phyloP scores from a whole-genome alignment of 2,888 invertebrate species.

The Cosmia trapezina region DNA sequence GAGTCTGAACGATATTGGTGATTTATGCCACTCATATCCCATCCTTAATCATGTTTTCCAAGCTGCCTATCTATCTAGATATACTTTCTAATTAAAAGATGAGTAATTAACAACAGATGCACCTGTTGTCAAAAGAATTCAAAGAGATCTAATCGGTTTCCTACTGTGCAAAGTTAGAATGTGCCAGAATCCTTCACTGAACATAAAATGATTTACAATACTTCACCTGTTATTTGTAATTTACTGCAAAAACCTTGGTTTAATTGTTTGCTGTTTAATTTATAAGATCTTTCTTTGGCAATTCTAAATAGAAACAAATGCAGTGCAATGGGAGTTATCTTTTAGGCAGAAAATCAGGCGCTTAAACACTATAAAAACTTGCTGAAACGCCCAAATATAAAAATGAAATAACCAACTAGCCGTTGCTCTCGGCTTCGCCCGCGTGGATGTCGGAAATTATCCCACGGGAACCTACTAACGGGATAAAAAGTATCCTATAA shows the following conservation, averaged over 20 bases:
- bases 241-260: conserved; percentile 22
- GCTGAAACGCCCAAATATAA: neutral
- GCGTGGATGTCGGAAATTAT: too few relatives aligned
- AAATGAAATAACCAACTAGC: neutral
- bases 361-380: neutral
- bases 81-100: conserved; percentile 28
- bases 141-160: conserved; percentile 35
- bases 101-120: conserved; percentile 36
- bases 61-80: neutral
- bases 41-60: neutral
- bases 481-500: too few relatives aligned
- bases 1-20: neutral
- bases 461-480: too few relatives aligned
- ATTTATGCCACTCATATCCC: neutral
- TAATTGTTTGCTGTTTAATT: conserved; percentile 16
- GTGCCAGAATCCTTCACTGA: conserved; percentile 36
- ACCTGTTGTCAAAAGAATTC: conserved; percentile 25
- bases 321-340: neutral
- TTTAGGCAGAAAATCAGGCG: neutral
- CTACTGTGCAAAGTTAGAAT: conserved; percentile 14
- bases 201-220: conserved; percentile 51
- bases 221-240: conserved; percentile 41
- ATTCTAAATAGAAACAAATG: neutral
- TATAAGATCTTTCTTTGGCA: conserved; percentile 16
- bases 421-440: too few relatives aligned